Evolutionary conservation across 2,113 vertebrate genomes (phyloP).

Genomic region (Muntiacus reevesi): DNA sequence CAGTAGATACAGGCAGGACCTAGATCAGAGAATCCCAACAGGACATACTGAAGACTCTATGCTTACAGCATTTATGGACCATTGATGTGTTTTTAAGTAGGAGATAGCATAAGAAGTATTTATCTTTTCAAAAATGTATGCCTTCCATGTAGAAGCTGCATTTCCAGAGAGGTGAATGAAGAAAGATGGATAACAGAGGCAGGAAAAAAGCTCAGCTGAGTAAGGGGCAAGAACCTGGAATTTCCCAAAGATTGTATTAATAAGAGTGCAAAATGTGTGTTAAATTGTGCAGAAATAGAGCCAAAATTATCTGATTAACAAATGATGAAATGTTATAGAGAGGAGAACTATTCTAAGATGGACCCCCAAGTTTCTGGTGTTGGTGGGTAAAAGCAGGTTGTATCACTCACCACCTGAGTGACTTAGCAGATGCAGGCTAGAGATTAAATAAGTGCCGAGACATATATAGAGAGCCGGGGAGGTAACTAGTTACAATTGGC

Average conservation of each 20-base stretch:
- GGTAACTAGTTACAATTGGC: background rate
- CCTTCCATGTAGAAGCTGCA: background rate
- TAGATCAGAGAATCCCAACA: background rate
- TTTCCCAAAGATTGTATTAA: background rate
- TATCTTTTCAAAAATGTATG: background rate
- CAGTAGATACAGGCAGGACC: background rate
- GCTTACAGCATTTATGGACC: background rate
- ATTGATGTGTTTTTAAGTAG: background rate
- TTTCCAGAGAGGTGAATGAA: background rate
- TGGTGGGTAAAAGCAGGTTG: background rate
- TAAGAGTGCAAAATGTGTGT: background rate
- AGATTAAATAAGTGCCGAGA: background rate
- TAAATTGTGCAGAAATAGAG: background rate
- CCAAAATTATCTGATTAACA: background rate
- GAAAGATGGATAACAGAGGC: background rate
- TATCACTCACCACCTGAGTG: background rate
- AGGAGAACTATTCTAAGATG: background rate
- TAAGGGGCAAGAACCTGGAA: background rate
- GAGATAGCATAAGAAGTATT: background rate
- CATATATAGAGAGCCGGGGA: background rate
- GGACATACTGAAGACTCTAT: background rate
- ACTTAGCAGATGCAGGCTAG: background rate
- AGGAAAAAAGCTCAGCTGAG: background rate
- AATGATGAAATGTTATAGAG: background rate
- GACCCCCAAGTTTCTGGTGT: background rate